Evolutionary conservation across 2,797 vertebrate species (phyloP).

Genomic region (Phrynocephalus guinanensis): DNA sequence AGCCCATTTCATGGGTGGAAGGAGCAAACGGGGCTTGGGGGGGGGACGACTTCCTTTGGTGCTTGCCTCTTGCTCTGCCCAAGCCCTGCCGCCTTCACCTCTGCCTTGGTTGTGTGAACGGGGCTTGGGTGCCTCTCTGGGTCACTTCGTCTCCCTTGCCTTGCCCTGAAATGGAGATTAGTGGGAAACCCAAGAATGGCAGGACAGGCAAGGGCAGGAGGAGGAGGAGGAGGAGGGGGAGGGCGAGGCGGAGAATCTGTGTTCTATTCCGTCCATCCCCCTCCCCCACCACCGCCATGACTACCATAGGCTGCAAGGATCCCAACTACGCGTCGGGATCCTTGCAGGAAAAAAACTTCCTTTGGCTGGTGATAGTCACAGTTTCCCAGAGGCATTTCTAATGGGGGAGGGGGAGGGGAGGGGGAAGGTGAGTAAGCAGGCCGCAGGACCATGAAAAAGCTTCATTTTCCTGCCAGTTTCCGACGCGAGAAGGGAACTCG

Average conservation of each 20-base stretch:
- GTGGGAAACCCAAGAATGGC: neutral
- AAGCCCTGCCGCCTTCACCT: neutral
- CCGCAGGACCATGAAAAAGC: neutral
- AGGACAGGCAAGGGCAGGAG: neutral
- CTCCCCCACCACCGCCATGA: neutral
- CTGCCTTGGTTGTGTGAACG: conserved; percentile 23
- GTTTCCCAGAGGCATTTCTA: neutral
- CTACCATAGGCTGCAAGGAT: no score
- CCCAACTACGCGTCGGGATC: conserved; percentile 40
- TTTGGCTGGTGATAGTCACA: conserved; percentile 15
- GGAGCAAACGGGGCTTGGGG: conserved; percentile 55
- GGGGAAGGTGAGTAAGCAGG: no score
- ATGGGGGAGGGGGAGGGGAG: neutral
- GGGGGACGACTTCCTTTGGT: no score
- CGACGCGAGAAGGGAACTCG: no score
- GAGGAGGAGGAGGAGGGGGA: neutral
- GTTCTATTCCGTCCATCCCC: conserved; percentile 51
- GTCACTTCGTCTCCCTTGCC: conserved; percentile 20
- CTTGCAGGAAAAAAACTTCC: conserved; percentile 19
- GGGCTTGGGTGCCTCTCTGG: neutral
- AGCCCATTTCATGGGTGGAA: conserved; percentile 9
- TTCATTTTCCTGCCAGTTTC: neutral
- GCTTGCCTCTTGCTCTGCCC: no score
- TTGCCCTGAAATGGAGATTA: neutral
- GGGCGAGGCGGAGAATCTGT: conserved; percentile 32